Base-by-base conservation (phyloP, 2,797 vertebrate species). In the Microctenopoma steveboyesi region DNA sequence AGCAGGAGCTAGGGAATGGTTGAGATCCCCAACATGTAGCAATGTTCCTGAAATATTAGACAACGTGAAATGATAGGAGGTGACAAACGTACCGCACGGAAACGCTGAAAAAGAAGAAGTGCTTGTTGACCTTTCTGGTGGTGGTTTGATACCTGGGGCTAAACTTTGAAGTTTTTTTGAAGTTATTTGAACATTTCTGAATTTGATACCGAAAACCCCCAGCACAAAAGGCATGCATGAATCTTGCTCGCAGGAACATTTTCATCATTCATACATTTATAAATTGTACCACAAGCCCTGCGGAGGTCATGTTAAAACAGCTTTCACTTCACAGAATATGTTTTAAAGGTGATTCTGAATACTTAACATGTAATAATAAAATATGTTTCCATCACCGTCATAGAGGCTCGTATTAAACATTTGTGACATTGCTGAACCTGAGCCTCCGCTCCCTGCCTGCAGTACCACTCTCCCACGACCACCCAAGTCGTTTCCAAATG, bases 401-500 rank as follows among this genome's bases (percentile, higher is more conserved):
- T 18, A 39, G 11, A 6, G 33, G 53, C 39, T 2, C 37, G 40
- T 3, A 43, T 39, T 48, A 14, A 18, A 57, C n/a, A 15, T 18
- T 40, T n/a, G 27, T 35, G 18, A 16, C n/a, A 7, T 61, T 28
- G 10, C 35, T 14, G 10, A 25, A n/a, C 51, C 30, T 28, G 69
- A 63, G 27, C 30, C 39, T 56, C 22, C 0, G 0, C 1, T 28
- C 35, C 42, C 61, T 50, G 64, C 67, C 37, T 63, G 70, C 59
- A 15, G 52, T 16, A 51, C 58, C 59, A 1, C 51, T 63, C 65
- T 80, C 79, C 64, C 33, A 52, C 50, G 74, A 78, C 81, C 82
- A 76, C 64, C 81, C 81, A 63, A n/a, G 82, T 47, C 22, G 78
- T 80, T 85, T 87, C 78, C 63, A 85, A 89, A 91, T 79, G 69